Conservation (phyloP, 1,140 invertebrate genomes). For the Cyclina sinensis region DNA sequence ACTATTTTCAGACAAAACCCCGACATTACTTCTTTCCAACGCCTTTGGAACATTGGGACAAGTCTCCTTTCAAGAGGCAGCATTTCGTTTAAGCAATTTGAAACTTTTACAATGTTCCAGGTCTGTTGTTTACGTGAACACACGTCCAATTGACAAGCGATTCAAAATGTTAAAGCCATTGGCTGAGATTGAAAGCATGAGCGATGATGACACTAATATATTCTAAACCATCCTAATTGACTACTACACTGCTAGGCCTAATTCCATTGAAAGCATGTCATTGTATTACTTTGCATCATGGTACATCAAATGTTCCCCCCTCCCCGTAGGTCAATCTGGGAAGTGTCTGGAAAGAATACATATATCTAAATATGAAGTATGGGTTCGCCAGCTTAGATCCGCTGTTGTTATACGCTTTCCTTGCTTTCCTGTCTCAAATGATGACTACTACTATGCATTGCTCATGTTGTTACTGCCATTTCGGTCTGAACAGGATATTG, state of each 20-base stretch:
- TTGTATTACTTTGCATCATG: constrained; percentile 21
- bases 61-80: constrained; percentile 31
- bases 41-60: neutral
- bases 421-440: neutral
- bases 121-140: no score
- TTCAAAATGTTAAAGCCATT: constrained; percentile 14
- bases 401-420: neutral
- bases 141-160: neutral
- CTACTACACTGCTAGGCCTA: neutral
- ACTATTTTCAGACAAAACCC: constrained; percentile 43
- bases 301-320: neutral
- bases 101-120: constrained; percentile 6
- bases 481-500: neutral
- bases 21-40: neutral
- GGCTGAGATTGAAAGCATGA: neutral
- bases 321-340: no score
- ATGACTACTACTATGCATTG: constrained; percentile 13
- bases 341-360: neutral
- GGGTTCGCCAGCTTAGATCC: neutral
- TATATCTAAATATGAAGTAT: constrained; percentile 19
- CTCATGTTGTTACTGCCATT: neutral
- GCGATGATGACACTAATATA: neutral
- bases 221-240: neutral
- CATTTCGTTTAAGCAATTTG: neutral
- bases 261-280: no score